Evolutionary conservation across 2,797 vertebrate species (phyloP).

Genomic region (Poeciliopsis gracilis): DNA sequence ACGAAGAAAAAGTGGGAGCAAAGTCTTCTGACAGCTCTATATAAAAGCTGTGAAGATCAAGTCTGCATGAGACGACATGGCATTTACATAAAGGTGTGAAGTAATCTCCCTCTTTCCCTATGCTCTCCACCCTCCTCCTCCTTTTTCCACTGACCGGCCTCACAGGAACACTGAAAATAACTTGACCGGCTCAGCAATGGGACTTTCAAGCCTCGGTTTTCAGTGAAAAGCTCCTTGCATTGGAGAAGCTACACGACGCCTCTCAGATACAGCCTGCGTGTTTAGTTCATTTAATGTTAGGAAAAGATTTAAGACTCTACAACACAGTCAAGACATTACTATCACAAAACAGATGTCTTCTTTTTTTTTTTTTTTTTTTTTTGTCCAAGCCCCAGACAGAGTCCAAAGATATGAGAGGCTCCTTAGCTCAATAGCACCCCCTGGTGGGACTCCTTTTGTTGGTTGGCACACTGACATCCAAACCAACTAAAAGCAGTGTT

Average conservation of each 20-base stretch:
- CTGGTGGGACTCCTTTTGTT: constrained; percentile 82
- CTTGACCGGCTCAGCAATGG: constrained; percentile 80
- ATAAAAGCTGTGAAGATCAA: constrained; percentile 41
- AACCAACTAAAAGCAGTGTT: constrained; percentile 64
- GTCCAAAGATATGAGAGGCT: constrained; percentile 53
- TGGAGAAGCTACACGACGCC: constrained; percentile 41
- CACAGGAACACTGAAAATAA: constrained; percentile 83
- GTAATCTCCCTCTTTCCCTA: constrained; percentile 42
- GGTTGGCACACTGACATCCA: constrained; percentile 71
- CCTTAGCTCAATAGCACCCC: constrained; percentile 91
- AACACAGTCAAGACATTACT: constrained; percentile 73
- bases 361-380: constrained; percentile 66
- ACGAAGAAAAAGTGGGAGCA: constrained; percentile 33
- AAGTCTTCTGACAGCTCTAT: constrained; percentile 36
- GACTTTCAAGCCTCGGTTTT: constrained; percentile 78
- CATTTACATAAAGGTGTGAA: constrained; percentile 63
- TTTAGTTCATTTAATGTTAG: constrained; percentile 55
- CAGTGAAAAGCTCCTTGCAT: constrained; percentile 62
- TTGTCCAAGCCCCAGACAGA: constrained; percentile 65
- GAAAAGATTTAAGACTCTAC: constrained; percentile 63
- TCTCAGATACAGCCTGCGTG: constrained; percentile 48
- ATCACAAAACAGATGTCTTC: constrained; percentile 77
- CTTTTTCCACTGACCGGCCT: constrained; percentile 76
- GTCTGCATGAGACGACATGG: constrained; percentile 55
- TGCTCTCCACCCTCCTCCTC: constrained; percentile 41